Evolutionary conservation across 2,113 vertebrate genomes (phyloP), one percentile per base, ranked within the genome.

Genomic region (Colaptes auratus): DNA sequence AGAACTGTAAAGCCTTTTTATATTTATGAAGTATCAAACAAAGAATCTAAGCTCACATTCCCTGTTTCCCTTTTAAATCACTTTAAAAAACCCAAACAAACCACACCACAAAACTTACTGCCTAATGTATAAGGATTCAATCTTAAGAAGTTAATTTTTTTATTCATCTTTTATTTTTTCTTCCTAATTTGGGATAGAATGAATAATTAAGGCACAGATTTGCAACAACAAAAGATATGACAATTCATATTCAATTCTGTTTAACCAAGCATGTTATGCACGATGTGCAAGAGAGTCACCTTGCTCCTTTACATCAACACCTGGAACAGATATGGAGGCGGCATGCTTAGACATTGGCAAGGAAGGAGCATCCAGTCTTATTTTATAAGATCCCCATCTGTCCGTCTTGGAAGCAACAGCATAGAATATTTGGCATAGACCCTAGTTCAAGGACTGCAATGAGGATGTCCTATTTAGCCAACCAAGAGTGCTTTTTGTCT

Each of bases 231-330:
- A 81, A 95, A 88, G 53, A 67, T 44, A 5, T 44, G 73, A 80
- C 53, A 83, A 73, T 86, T 95, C 42, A 53, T 27, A 58, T 74
- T n/a, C 48, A 60, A 4, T 83, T 81, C 52, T 75, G 31, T 90
- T 92, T 90, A 90, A 90, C 53, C 0, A 2, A 78, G 56, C 50
- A 64, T 25, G 58, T 76, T 77, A 72, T 8, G 9, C 17, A 12
- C 35, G 17, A 92, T 71, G 55, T 72, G 55, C 53, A 72, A 72
- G n/a, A 76, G 35, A 94, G 60, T 79, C 80, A 95, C 83, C 80
- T 95, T 93, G 53, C 18, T 90, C 52, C 73, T 90, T 89, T 78
- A 58, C 55, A 86, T 55, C 76, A 84, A 95, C 90, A 95, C 83
- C 90, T 96, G 88, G 90, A 93, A 55, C 30, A 96, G 80, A 82